A percentile compares a stretch with the other conserved stretches of the same genome.
Evolutionary conservation across 2,888 invertebrate genomes (phyloP).

Genomic region (Zootermopsis nevadensis): DNA sequence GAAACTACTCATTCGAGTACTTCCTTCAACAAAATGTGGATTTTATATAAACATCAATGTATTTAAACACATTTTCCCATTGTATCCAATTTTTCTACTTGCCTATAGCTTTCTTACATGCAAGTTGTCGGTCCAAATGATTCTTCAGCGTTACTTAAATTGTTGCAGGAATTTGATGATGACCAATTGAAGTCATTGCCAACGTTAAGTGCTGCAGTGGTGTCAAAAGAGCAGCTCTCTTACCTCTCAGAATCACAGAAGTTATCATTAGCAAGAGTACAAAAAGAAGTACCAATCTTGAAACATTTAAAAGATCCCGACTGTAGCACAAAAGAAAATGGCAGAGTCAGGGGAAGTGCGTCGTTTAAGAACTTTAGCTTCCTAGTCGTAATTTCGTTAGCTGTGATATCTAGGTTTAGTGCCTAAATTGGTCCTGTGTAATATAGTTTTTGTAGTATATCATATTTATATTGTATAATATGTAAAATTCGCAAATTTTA

Average conservation of each 20-base stretch:
- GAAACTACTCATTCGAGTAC: no score
- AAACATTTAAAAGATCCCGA: not conserved
- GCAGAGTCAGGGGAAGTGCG: not conserved
- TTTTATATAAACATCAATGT: no score
- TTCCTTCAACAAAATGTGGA: no score
- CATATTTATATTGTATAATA: not conserved
- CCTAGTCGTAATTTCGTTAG: not conserved
- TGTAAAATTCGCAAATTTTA: not conserved
- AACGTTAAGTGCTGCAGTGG: slow-evolving; percentile 34
- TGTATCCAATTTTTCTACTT: no score
- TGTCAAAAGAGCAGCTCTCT: slow-evolving; percentile 39
- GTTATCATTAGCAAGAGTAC: slow-evolving; percentile 11
- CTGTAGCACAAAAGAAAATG: not conserved
- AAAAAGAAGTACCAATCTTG: not conserved
- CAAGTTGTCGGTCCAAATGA: no score
- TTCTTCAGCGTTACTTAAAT: not conserved
- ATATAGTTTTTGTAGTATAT: slow-evolving; percentile 3
- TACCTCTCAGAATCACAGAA: slow-evolving; percentile 32
- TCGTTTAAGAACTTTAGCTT: not conserved
- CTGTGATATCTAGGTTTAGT: slow-evolving; percentile 3
- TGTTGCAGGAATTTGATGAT: slow-evolving; percentile 39
- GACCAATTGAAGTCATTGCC: slow-evolving; percentile 40
- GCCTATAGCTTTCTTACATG: no score
- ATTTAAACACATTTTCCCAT: no score
- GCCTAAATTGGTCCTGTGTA: not conserved